Evolutionary conservation across 2,888 invertebrate genomes (phyloP), one percentile per base, ranked within the genome.

Genomic region (Harpalus rubripes): DNA sequence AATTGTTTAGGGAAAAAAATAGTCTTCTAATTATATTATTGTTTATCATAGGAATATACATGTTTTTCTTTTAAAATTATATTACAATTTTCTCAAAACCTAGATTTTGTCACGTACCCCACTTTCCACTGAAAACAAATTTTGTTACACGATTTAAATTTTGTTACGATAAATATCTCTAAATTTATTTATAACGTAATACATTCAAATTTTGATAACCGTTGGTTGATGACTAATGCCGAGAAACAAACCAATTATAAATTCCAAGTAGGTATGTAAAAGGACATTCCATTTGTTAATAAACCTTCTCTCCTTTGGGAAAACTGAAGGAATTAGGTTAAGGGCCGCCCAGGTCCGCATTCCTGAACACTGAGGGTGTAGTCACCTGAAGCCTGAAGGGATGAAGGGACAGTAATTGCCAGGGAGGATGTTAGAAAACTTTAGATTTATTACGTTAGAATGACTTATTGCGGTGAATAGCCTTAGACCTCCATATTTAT

Each of bases 301-400:
- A 74, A 74, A 74, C 18, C 41, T 16, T 10, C 7, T 44, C 7
- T 74, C 72, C 44, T 74, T 74, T 7, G 72, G 44, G 72, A 74
- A 41, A 74, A 74, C 18, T 26, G n/a, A n/a, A 32, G 18, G 18
- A 63, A 63, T 63, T 63, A 63, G 63, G 39, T 68, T 68, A 68
- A 68, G 68, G 32, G 68, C 12, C 68, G 68, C 10, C 44, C 44
- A 52, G 39, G 68, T 16, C 12, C 41, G 10, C 63, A 15, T 44
- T 74, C 52, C 44, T 74, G 68, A 72, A 39, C 44, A 7, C 72
- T 74, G 72, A 52, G 32, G 32, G 32, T 32, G 32, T 32, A 44
- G 10, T 22, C 63, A 59, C 59, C 59, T 52, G 44, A 10, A 52
- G 12, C 44, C 44, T 52, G 44, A 52, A 6, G 44, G 44, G 59